phyloP scores from a whole-genome alignment of 92 coral and sea anemone genomes.

The Bergia sp. region DNA sequence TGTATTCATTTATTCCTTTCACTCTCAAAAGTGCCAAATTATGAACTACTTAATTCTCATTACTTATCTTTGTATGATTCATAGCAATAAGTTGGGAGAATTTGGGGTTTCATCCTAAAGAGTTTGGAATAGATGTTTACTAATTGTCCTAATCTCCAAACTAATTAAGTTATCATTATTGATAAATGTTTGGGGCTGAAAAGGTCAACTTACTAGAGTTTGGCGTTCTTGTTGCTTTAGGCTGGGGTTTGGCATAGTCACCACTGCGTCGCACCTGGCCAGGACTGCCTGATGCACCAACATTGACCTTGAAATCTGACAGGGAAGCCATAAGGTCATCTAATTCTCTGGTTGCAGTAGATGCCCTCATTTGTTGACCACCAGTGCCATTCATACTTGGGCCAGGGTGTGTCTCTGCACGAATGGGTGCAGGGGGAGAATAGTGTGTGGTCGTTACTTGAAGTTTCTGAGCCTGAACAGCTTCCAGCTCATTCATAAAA shows the following conservation, averaged over 20 bases:
- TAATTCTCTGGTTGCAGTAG: slow-evolving; percentile 96
- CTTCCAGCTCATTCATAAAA: slow-evolving; percentile 49
- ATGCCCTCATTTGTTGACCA: slow-evolving; percentile 82
- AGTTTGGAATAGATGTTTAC: too few relatives aligned
- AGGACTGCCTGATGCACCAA: slow-evolving; percentile 78
- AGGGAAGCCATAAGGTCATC: slow-evolving; percentile 98
- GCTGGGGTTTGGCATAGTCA: slow-evolving; percentile 97
- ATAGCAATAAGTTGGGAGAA: too few relatives aligned
- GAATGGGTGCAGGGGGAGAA: slow-evolving; percentile 54
- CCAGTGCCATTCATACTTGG: slow-evolving; percentile 57
- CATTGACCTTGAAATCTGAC: slow-evolving; percentile 98
- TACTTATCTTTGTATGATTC: too few relatives aligned
- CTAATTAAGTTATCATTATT: too few relatives aligned
- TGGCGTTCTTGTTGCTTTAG: slow-evolving; percentile 60
- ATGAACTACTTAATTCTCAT: too few relatives aligned
- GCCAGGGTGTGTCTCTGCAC: slow-evolving; percentile 58
- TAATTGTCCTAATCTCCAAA: too few relatives aligned
- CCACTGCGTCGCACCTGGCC: slow-evolving; percentile 82
- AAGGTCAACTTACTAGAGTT: slow-evolving; percentile 49
- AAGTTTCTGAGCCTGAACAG: slow-evolving; percentile 30
- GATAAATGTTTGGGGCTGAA: too few relatives aligned
- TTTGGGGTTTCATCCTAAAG: too few relatives aligned
- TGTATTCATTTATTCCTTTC: too few relatives aligned
- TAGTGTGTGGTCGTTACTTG: slow-evolving; percentile 54
- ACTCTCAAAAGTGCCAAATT: too few relatives aligned